These are phyloP conservation scores for Bostrychus sinensis DNA, from an alignment of 2,113 vertebrate genomes.

Conservation along the genomic window DNA sequence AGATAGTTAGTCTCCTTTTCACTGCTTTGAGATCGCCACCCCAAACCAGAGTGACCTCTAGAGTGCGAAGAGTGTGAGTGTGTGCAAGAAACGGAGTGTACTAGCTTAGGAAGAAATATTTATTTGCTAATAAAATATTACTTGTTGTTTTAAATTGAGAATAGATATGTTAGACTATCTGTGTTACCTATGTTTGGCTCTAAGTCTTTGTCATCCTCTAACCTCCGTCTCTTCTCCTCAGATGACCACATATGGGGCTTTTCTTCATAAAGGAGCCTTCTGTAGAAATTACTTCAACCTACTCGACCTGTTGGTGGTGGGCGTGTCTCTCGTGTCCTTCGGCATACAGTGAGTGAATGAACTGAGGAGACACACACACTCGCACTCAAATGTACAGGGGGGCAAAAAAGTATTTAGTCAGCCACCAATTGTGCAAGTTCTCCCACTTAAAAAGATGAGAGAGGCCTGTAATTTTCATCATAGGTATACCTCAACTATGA, in stretches of 20 bases:
- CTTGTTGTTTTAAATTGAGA: conserved; percentile 16
- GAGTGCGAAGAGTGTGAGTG: conserved; percentile 62
- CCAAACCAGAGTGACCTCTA: conserved; percentile 73
- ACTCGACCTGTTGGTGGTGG: conserved; percentile 96
- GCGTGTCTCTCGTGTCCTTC: conserved; percentile 98
- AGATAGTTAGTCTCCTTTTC: conserved; percentile 66
- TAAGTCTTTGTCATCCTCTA: conserved; percentile 28
- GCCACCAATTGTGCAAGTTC: no score
- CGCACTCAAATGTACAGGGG: no score
- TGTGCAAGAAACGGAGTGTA: conserved; percentile 20
- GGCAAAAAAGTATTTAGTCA: no score
- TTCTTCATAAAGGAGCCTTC: conserved; percentile 98
- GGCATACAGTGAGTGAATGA: conserved; percentile 93
- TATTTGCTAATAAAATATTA: conserved; percentile 12
- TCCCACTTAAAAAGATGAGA: no score
- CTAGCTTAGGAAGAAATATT: conserved; percentile 29
- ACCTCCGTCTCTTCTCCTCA: conserved; percentile 63
- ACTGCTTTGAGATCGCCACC: conserved; percentile 72
- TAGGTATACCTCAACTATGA: no score
- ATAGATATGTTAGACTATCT: conserved; percentile 9
- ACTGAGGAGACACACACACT: background rate
- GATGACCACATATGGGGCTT: conserved; percentile 98
- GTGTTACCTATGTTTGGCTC: conserved; percentile 19
- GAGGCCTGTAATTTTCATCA: no score
- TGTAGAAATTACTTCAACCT: conserved; percentile 99